Evolutionary conservation across 2,113 vertebrate genomes (phyloP).

Genomic region (Carettochelys insculpta): DNA sequence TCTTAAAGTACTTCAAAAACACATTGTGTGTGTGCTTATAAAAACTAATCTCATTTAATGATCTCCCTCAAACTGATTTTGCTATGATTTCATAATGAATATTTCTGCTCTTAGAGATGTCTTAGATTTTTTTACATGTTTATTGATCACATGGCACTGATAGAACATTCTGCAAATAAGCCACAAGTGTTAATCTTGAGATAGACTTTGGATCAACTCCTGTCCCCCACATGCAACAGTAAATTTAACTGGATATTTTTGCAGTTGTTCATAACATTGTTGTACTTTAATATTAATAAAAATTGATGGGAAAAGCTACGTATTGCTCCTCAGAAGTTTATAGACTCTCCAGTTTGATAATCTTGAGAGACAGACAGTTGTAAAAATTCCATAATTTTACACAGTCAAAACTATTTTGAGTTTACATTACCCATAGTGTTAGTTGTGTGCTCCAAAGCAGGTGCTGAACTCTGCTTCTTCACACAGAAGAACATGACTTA

Average conservation of each 20-base stretch:
- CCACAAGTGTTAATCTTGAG: not conserved
- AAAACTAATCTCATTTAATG: not conserved
- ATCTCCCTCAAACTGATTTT: not conserved
- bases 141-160: not conserved
- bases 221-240: accelerated
- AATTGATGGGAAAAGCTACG: not conserved
- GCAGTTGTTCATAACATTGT: not conserved
- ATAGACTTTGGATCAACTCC: not conserved
- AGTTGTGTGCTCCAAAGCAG: accelerated
- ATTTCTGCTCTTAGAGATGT: not conserved
- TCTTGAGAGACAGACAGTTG: not conserved
- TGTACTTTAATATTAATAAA: not conserved
- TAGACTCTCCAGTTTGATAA: not conserved
- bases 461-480: not conserved
- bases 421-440: accelerated
- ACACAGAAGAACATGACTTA: accelerated
- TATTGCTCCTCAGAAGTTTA: not conserved
- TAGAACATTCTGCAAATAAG: not conserved
- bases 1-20: not conserved
- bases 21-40: not conserved
- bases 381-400: not conserved
- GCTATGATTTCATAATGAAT: not conserved
- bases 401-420: accelerated
- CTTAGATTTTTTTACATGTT: not conserved
- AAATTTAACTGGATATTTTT: accelerated